These are phyloP conservation scores for Xylocampa areola DNA, from an alignment of 2,888 invertebrate species.

Conservation along the genomic window DNA sequence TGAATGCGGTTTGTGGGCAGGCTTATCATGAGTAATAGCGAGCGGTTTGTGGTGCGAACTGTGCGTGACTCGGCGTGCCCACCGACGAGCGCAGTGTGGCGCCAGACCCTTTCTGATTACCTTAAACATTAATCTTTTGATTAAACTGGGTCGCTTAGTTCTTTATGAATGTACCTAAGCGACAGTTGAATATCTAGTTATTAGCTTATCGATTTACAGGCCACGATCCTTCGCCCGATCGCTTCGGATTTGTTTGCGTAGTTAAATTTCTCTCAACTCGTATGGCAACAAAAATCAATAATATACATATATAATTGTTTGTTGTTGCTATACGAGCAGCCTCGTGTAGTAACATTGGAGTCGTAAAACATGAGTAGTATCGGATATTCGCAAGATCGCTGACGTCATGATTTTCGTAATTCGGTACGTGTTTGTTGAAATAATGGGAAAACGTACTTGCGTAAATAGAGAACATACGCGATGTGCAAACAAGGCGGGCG, in stretches of 20 bases:
- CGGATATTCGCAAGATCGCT: constrained; percentile 52
- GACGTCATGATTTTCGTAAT: constrained; percentile 71
- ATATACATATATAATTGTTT: no score
- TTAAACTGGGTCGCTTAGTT: constrained; percentile 69
- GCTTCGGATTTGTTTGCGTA: constrained; percentile 18
- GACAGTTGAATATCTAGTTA: constrained; percentile 71
- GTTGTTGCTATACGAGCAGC: no score
- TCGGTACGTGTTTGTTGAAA: constrained; percentile 76
- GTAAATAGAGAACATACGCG: constrained; percentile 84
- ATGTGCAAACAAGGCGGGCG: constrained; percentile 78
- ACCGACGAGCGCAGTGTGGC: constrained; percentile 61
- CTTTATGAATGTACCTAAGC: constrained; percentile 66
- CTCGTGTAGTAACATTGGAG: constrained; percentile 41
- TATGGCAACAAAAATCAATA: constrained; percentile 28
- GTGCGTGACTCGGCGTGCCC: constrained; percentile 72
- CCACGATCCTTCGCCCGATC: constrained; percentile 14
- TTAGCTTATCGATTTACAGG: constrained; percentile 26
- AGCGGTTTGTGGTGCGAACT: constrained; percentile 73
- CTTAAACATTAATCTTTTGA: constrained; percentile 79
- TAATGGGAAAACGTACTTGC: constrained; percentile 79
- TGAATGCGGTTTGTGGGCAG: constrained; percentile 75
- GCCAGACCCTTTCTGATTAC: constrained; percentile 76
- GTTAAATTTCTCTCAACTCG: constrained; percentile 35
- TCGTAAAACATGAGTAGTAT: constrained; percentile 52
- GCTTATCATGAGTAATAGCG: constrained; percentile 76